Evolutionary conservation across 2,113 vertebrate genomes (phyloP), one percentile per base, ranked within the genome.

Genomic region (Ifrita kowaldi): DNA sequence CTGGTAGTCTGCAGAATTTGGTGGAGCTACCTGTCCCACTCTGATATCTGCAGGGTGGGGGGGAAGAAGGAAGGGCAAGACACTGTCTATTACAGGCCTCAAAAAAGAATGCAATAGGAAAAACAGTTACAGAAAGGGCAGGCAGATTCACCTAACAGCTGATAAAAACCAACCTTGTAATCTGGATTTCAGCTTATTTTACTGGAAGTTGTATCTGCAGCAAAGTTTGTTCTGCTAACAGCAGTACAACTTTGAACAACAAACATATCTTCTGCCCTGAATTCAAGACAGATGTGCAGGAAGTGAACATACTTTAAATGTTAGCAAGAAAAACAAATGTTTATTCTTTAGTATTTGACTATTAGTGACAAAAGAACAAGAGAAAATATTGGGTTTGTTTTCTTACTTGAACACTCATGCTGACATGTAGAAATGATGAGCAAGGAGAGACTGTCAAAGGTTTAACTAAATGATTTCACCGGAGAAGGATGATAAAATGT

Each of bases 271-370:
- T 87, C 50, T 92, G 35, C 30, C 69, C 41, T 73, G 62, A 94
- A 84, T 93, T 89, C 53, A 74, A 95, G 76, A 78, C 80, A 89
- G 69, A 75, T 92, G 84, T 78, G 35, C 37, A 71, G 95, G 69
- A 91, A 87, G 22, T 64, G 49, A 91, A 76, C 4, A 13, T 56
- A 71, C 20, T 84, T 60, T 26, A 70, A 71, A 60, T 39, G 30
- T 56, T 82, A 92, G 53, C 65, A 73, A n/a, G 67, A 60, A 95
- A 65, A 92, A 89, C 15, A 96, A 94, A 87, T 63, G 32, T 84
- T 95, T 96, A 63, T 84, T 84, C 52, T 75, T 71, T 52, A 41
- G 15, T 65, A 77, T 76, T 73, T 89, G 69, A 33, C 30, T 92
- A 44, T 84, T 89, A 22, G 19, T 88, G 35, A 77, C 52, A 53